Percentiles rank a stretch among this genome's conserved stretches.
These are phyloP conservation scores for Macrosoma leucophasiata DNA, from an alignment of 2,888 invertebrate genomes.

Conservation along the genomic window DNA sequence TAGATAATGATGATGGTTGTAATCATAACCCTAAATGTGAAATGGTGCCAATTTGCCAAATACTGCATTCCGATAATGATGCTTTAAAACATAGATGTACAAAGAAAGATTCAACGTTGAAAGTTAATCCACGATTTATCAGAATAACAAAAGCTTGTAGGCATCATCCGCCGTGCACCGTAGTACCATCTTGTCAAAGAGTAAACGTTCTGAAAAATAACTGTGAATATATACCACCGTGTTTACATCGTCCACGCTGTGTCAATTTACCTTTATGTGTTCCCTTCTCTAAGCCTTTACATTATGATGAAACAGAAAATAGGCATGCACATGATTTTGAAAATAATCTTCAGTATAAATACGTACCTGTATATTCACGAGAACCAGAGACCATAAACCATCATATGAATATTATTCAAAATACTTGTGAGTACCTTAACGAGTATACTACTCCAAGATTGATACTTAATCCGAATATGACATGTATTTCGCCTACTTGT, in stretches of 20 bases:
- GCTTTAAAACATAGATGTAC: conserved; percentile 31
- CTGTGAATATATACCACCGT: conserved; percentile 57
- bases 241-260: conserved; percentile 59
- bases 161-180: conserved; percentile 63
- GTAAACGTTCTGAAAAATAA: conserved; percentile 53
- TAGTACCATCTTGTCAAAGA: conserved; percentile 63
- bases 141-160: conserved; percentile 62
- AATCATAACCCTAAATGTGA: conserved; percentile 53
- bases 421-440: conserved; percentile 35
- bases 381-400: conserved; percentile 33
- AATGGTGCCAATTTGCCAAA: conserved; percentile 53
- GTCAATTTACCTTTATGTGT: conserved; percentile 60
- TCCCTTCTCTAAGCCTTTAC: conserved; percentile 45
- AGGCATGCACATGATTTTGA: conserved; percentile 34
- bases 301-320: conserved; percentile 39
- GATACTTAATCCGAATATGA: conserved; percentile 34
- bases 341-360: conserved; percentile 35
- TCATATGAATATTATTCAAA: conserved; percentile 36
- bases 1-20: conserved; percentile 36
- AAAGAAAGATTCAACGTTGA: conserved; percentile 32
- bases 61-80: conserved; percentile 39
- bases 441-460: conserved; percentile 33
- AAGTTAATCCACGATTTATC: conserved; percentile 41
- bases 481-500: conserved; percentile 27
- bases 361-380: conserved; percentile 38